Conservation (phyloP, 2,797 vertebrate species). For the Antennarius maculatus region DNA sequence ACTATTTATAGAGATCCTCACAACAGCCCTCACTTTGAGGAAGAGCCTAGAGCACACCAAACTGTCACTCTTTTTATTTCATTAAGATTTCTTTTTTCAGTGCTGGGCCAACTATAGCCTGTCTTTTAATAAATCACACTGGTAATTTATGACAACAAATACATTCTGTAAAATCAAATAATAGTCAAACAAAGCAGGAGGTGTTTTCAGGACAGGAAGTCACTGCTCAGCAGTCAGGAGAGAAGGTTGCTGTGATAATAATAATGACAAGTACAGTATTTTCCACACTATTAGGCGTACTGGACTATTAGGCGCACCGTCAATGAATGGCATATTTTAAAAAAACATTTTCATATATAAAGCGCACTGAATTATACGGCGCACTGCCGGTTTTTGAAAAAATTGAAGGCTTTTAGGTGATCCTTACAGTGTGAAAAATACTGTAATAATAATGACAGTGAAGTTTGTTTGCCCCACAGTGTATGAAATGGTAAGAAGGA, state of each 20-base stretch:
- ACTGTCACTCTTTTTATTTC: constrained; percentile 34
- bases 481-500: no score
- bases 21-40: constrained; percentile 7
- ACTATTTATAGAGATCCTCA: constrained; percentile 47
- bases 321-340: no score
- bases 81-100: background rate
- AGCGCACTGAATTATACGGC: no score
- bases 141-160: background rate
- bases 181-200: background rate
- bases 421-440: no score
- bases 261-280: no score
- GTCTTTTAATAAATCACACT: background rate
- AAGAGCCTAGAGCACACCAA: background rate
- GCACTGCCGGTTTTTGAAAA: no score
- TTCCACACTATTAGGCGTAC: no score
- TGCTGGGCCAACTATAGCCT: background rate
- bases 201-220: background rate
- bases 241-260: no score
- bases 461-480: background rate
- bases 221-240: background rate
- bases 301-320: no score
- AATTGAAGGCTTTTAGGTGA: no score
- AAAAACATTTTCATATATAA: no score
- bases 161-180: background rate
- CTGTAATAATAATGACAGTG: background rate